Percentiles rank a stretch among this genome's conserved stretches.
Evolutionary conservation across 2,888 invertebrate species (phyloP).

Genomic region (Dasysyrphus tricinctus): DNA sequence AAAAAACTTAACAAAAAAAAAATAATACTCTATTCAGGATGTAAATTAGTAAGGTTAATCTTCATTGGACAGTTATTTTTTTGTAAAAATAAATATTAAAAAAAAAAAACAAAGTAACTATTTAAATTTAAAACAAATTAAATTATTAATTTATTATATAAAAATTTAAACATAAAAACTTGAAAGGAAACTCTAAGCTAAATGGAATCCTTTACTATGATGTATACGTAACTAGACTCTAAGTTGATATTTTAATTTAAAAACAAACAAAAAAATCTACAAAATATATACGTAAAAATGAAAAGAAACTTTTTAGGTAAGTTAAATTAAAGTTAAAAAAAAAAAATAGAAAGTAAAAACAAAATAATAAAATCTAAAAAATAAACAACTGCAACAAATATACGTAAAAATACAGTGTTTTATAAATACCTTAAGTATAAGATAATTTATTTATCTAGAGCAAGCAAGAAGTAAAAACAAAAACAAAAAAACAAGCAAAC

Average conservation of each 20-base stretch:
- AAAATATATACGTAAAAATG: conserved; percentile 76
- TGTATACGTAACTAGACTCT: conserved; percentile 82
- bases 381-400: conserved; percentile 78
- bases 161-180: conserved; percentile 46
- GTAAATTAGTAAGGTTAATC: conserved; percentile 67
- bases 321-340: conserved; percentile 79
- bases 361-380: conserved; percentile 14
- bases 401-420: conserved; percentile 78
- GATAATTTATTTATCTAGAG: conserved; percentile 76
- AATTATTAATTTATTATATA: conserved; percentile 74
- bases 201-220: conserved; percentile 81
- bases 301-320: conserved; percentile 80
- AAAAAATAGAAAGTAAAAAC: conserved; percentile 53
- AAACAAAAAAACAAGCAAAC: not conserved
- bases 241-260: conserved; percentile 72
- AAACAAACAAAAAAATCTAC: conserved; percentile 62
- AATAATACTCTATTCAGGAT: conserved; percentile 74
- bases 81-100: conserved; percentile 63
- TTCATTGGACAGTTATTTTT: conserved; percentile 65
- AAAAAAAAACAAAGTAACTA: conserved; percentile 39
- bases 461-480: conserved; percentile 56
- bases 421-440: conserved; percentile 74
- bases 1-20: conserved; percentile 40
- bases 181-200: conserved; percentile 69
- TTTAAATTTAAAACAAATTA: conserved; percentile 63